Evolutionary conservation across 2,888 invertebrate species (phyloP).

Genomic region (Dicyrtomina minuta): DNA sequence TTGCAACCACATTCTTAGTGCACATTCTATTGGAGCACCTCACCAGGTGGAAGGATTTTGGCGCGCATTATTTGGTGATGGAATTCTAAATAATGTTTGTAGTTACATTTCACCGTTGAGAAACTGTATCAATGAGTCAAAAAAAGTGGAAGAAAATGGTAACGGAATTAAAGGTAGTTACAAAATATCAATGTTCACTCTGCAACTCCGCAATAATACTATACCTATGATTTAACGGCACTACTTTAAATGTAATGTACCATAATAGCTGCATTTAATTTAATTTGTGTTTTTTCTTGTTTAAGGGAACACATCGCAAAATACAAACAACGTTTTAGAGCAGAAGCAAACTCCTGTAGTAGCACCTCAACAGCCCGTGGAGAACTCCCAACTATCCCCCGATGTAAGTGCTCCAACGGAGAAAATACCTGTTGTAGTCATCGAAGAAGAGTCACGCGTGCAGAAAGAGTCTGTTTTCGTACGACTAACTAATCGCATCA

Average conservation of each 20-base stretch:
- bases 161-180: constrained; percentile 16
- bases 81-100: constrained; percentile 47
- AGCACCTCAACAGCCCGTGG: neutral
- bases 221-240: no score
- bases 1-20: constrained; percentile 40
- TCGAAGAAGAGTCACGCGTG: constrained; percentile 53
- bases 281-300: neutral
- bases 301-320: constrained; percentile 11
- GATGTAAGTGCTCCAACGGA: neutral
- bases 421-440: constrained; percentile 54
- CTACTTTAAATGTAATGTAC: no score
- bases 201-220: no score
- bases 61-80: constrained; percentile 49
- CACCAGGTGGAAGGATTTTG: constrained; percentile 52
- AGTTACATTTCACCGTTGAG: constrained; percentile 46
- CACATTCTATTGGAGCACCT: constrained; percentile 47
- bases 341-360: neutral
- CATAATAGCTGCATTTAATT: no score
- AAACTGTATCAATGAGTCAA: constrained; percentile 32
- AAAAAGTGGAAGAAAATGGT: constrained; percentile 7
- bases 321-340: neutral
- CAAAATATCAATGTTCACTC: no score
- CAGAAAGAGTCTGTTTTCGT: constrained; percentile 96
- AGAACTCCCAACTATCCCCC: neutral
- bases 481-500: constrained; percentile 87